Base-by-base conservation (phyloP, 1,140 invertebrate genomes). In the Drosophila sturtevanti region DNA sequence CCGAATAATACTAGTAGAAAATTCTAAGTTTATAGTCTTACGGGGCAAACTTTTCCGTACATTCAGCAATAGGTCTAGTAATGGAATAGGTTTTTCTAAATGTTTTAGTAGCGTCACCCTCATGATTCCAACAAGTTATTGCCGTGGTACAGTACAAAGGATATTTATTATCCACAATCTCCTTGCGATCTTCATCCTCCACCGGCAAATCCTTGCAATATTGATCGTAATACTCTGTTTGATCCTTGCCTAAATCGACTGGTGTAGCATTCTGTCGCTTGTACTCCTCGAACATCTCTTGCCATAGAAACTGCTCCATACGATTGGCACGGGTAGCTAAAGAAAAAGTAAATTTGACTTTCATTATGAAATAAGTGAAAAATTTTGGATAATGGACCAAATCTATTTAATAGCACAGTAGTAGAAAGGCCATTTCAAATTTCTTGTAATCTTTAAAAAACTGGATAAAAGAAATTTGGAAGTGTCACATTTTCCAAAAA, bases 111-210 rank as follows among this genome's bases (percentile, higher is more conserved):
- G 71, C 34, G 63, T 91, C 90, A n/a, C 90, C 90, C 0, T 79
- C 75, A 5, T 85, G 62, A 59, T 91, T 91, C 77, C 80, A 91
- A 0, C 85, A 0, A 7, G 90, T 90, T 11, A 91, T 81, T 0
- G 86, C 85, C 0, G 73, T 74, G 4, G 90, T 91, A 18, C 90
- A 87, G 41, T 91, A 91, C 0, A 91, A 61, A 1, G 90, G 90
- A 73, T 91, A 90, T 35, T 87, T 86, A 54, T 73, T 77, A n/a
- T 73, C 51, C 5, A 89, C 59, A 10, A 55, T 48, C n/a, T 90
- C 80, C 54, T 77, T 79, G 6, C 52, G 61, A 31, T 76, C 90
- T 18, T 75, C 75, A 59, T 91, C 62, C 22, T 89, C 89, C 0
- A 59, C 63, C 5, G 82, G 77, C 22, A 77, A 55, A 27, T 91